A percentile compares a stretch with the other conserved stretches of the same genome.
These are phyloP conservation scores for Danio aesculapii DNA, from an alignment of 2,797 vertebrate species.

Conservation along the genomic window DNA sequence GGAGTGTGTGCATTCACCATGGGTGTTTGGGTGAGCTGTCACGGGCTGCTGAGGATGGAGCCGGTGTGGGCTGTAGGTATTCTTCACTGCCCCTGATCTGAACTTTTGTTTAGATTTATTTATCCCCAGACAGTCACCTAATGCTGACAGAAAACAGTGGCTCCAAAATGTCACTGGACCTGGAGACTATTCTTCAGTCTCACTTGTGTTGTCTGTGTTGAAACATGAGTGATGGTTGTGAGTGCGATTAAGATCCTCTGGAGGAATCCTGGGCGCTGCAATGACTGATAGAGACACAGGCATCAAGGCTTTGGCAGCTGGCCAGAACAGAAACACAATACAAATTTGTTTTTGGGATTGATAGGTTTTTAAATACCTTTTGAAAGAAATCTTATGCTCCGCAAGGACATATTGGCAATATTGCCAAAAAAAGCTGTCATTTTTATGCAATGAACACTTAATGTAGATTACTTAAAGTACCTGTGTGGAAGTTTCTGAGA, in stretches of 20 bases:
- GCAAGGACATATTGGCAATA: too few relatives aligned
- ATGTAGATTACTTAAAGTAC: too few relatives aligned
- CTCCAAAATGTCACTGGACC: slow-evolving; percentile 31
- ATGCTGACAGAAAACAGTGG: slow-evolving; percentile 33
- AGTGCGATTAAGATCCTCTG: slow-evolving; percentile 28
- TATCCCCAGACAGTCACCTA: slow-evolving; percentile 19
- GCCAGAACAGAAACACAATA: slow-evolving; percentile 18
- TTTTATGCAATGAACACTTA: too few relatives aligned
- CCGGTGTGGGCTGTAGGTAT: not conserved
- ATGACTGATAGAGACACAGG: slow-evolving; percentile 19
- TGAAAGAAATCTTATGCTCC: not conserved
- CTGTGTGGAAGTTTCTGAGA: too few relatives aligned
- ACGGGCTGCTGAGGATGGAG: not conserved
- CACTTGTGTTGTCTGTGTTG: slow-evolving; percentile 18
- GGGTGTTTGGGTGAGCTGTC: slow-evolving; percentile 1
- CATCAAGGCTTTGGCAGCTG: slow-evolving; percentile 10
- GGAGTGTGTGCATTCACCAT: not conserved
- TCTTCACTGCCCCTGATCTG: slow-evolving; percentile 12
- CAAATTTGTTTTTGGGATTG: not conserved
- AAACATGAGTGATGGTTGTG: slow-evolving; percentile 37
- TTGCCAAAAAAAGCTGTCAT: too few relatives aligned
- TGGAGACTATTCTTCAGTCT: slow-evolving; percentile 21
- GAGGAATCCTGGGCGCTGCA: slow-evolving; percentile 24
- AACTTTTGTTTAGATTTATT: slow-evolving; percentile 17
- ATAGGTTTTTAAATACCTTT: not conserved